Percentiles rank a stretch among this genome's conserved stretches.
These are phyloP conservation scores for Euzophera pinguis DNA, from an alignment of 2,888 invertebrate species.

Conservation along the genomic window DNA sequence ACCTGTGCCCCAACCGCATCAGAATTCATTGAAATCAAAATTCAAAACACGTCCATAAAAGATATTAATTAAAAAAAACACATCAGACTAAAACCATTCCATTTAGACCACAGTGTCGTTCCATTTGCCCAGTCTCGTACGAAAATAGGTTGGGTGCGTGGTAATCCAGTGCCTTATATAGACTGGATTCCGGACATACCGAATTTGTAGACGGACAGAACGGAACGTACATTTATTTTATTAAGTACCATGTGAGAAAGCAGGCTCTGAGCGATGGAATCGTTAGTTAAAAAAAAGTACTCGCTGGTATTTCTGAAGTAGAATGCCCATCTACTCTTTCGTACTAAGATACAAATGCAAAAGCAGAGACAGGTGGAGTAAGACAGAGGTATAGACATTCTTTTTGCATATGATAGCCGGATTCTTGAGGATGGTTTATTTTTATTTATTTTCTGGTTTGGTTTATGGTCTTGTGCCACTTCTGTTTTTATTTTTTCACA, in stretches of 20 bases:
- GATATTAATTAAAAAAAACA: neutral
- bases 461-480: too few species aligned
- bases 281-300: neutral
- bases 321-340: too few species aligned
- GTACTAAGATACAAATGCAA: too few species aligned
- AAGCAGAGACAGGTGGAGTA: too few species aligned
- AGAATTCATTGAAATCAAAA: too few species aligned
- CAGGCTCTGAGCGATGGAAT: neutral
- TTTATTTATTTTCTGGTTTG: too few species aligned
- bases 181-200: constrained; percentile 41
- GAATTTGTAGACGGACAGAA: constrained; percentile 24
- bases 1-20: too few species aligned
- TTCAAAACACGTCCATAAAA: constrained; percentile 9
- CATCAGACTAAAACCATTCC: constrained; percentile 1
- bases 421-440: too few species aligned
- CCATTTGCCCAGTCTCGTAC: constrained; percentile 12
- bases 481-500: too few species aligned
- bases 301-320: too few species aligned
- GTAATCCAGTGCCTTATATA: constrained; percentile 44
- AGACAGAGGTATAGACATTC: too few species aligned
- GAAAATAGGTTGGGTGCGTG: constrained; percentile 26
- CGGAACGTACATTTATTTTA: neutral
- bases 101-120: neutral
- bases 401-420: too few species aligned
- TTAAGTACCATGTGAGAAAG: neutral